phyloP scores from a whole-genome alignment of 2,888 invertebrate genomes.

The Epinotia bilunana region DNA sequence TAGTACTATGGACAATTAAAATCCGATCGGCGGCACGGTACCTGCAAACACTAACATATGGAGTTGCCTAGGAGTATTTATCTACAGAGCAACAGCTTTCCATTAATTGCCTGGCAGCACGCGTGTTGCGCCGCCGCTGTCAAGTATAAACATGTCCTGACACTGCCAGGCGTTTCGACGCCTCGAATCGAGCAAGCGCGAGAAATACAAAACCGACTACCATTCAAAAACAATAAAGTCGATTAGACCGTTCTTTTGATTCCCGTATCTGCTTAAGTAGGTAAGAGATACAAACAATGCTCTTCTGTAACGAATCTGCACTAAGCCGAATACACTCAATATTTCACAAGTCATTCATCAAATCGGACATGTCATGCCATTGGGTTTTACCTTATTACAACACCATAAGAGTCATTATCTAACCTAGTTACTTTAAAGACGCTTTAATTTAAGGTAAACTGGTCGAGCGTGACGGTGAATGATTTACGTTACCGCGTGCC shows the following conservation, averaged over 20 bases:
- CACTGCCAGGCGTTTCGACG: too few species aligned
- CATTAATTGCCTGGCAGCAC: too few species aligned
- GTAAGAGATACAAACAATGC: constrained; percentile 2
- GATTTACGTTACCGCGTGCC: constrained; percentile 12
- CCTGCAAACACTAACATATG: too few species aligned
- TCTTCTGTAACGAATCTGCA: constrained; percentile 1
- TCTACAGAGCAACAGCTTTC: too few species aligned
- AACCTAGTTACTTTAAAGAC: not conserved
- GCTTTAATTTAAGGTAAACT: constrained; percentile 22
- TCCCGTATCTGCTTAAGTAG: not conserved
- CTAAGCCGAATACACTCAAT: not conserved
- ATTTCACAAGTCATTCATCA: constrained; percentile 27
- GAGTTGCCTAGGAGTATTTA: too few species aligned
- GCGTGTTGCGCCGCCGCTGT: too few species aligned
- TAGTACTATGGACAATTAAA: too few species aligned
- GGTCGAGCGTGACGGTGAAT: constrained; percentile 14
- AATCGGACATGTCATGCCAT: not conserved
- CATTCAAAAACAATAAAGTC: not conserved
- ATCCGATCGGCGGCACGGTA: too few species aligned
- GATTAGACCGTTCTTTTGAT: not conserved
- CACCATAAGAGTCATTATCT: constrained; percentile 1
- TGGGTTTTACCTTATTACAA: constrained; percentile 1
- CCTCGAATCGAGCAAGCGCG: too few species aligned
- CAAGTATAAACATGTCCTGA: too few species aligned
- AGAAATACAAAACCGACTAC: not conserved